Evolutionary conservation across 1,140 invertebrate genomes (phyloP), one percentile per base, ranked within the genome.

Genomic region (Formica exsecta): DNA sequence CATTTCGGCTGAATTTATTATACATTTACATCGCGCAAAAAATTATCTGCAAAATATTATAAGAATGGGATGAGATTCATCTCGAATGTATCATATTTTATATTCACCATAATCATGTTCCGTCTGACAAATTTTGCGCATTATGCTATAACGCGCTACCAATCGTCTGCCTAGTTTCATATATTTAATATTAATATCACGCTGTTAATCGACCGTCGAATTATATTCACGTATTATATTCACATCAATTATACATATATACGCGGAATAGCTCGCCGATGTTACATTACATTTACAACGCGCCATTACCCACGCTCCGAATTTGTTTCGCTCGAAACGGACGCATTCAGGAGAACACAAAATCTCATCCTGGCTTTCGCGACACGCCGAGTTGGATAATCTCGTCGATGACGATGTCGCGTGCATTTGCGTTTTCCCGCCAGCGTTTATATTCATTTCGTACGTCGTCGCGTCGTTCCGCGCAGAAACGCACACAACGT

Each of bases 401-500:
- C 16, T n/a, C 32, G 25, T 1, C 22, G 36, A 62, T 41, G 57
- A 59, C 57, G 57, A 22, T 22, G 8, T 9, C 57, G n/a, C 48
- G 16, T 22, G 41, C 29, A 16, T 25, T 71, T 29, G 25, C 36
- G 36, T 81, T 81, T 51, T 81, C 79, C 66, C 79, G 79, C 79
- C 66, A 44, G 51, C 66, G 68, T 83, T 83, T 83, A 83, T 44
- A 73, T 81, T 81, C 66, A 41, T 73, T 74, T 83, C 54, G 54
- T 44, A 61, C 19, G n/a, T 70, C 65, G 77, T 32, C 51, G 66
- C 32, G 36, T 41, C 77, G 77, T 70, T 70, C 41, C 75, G 76
- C 64, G 29, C 32, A 16, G 36, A 57, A 57, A 16, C 16, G 48
- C 48, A 32, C 36, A 41, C 41, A 48, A 57, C 25, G 59, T 36